Percentiles rank a stretch among this genome's conserved stretches.
Conservation (phyloP, 2,888 invertebrate genomes). For the Molorchus minor region DNA sequence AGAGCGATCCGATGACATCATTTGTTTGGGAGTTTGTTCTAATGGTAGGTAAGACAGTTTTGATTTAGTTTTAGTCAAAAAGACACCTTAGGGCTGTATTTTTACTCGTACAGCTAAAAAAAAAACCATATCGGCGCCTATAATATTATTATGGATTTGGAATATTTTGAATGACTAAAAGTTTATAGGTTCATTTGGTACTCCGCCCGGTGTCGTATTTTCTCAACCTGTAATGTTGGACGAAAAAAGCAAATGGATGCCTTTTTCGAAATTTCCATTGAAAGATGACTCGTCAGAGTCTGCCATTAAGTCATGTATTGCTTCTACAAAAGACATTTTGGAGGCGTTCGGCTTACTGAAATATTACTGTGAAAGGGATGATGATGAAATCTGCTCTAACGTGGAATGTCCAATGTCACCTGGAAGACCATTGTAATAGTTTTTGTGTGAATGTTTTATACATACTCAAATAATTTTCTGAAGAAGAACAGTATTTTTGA, state of each 20-base stretch:
- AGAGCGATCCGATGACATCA: constrained; percentile 58
- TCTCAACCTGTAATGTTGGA: constrained; percentile 67
- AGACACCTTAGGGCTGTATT: constrained; percentile 52
- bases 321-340: not conserved
- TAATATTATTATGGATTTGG: too few relatives aligned
- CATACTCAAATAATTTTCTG: too few relatives aligned
- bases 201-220: constrained; percentile 66
- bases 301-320: constrained; percentile 29
- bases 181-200: constrained; percentile 64
- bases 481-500: too few relatives aligned
- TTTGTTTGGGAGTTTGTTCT: constrained; percentile 67
- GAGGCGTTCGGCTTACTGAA: constrained; percentile 6
- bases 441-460: not conserved
- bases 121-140: too few relatives aligned
- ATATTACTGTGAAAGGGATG: not conserved
- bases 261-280: constrained; percentile 53
- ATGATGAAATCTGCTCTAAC: constrained; percentile 1
- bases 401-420: constrained; percentile 5
- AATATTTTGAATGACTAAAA: too few relatives aligned
- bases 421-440: not conserved
- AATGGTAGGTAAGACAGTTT: too few relatives aligned
- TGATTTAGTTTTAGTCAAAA: too few relatives aligned
- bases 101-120: too few relatives aligned
- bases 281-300: constrained; percentile 31
- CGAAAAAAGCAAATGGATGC: constrained; percentile 63